phyloP scores from a whole-genome alignment of 2,888 invertebrate genomes.

The Torymus aiolomorphi region DNA sequence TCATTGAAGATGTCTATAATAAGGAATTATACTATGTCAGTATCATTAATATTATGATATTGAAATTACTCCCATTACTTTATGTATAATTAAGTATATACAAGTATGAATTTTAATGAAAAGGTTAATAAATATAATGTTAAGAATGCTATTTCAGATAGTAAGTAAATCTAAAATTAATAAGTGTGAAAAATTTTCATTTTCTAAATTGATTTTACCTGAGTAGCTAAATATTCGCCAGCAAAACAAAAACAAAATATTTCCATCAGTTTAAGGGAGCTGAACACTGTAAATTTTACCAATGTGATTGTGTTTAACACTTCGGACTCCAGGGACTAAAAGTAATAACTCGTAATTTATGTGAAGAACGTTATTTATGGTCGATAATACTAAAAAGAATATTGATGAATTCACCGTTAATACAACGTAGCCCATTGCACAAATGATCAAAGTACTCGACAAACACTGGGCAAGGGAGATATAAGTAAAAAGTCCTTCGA shows the following conservation, averaged over 20 bases:
- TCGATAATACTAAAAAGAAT: too few species aligned
- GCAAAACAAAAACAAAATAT: conserved; percentile 17
- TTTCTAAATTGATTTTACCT: background rate
- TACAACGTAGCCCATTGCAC: too few species aligned
- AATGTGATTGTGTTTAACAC: conserved; percentile 6
- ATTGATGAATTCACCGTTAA: too few species aligned
- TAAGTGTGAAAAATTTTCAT: too few species aligned
- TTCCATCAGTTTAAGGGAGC: background rate
- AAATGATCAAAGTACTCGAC: conserved; percentile 8
- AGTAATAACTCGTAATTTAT: background rate
- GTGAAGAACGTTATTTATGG: too few species aligned
- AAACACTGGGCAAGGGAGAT: conserved; percentile 10
- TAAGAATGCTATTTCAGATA: too few species aligned
- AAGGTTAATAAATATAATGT: too few species aligned
- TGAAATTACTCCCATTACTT: background rate
- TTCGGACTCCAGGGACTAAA: conserved; percentile 16
- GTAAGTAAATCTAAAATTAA: too few species aligned
- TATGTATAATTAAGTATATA: too few species aligned
- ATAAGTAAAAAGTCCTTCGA: background rate
- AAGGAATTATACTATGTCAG: background rate
- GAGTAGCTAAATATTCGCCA: background rate
- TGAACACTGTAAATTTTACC: conserved; percentile 11
- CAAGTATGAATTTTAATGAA: too few species aligned
- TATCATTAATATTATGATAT: too few species aligned
- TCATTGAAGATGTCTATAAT: conserved; percentile 9